Evolutionary conservation across 2,888 invertebrate species (phyloP), one percentile per base, ranked within the genome.

Genomic region (Eueremaeus valkanovi): DNA sequence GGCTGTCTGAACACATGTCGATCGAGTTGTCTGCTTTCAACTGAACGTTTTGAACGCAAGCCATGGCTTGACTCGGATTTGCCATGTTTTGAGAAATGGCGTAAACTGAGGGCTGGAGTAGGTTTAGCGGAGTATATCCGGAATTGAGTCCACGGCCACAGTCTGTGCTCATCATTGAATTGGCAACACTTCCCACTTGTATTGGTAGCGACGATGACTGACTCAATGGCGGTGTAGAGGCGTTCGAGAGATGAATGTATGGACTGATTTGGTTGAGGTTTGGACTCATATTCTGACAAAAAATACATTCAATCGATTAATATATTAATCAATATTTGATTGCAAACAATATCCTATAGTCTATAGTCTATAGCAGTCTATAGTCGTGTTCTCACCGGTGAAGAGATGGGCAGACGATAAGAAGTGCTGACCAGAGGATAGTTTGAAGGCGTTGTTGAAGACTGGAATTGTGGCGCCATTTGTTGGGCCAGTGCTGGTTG

Each of bases 1-100:
- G 11, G 6, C 58, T 58, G 24, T 58, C 58, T 51, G 51, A n/a
- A 18, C 18, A 11, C 21, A 51, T n/a, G n/a, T 51, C 51, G 5
- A 51, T 18, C 11, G 6, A 5, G 16, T 51, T 51, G 21, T 51
- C 51, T 51, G 9, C 51, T 51, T 51, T 51, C 9, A 51, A 51
- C 51, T 58, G 58, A 58, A 24, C 21, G 58, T 58, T 58, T 21
- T 58, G 58, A 6, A 58, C 27, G 24, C 58, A 58, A 27, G 58
- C 58, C 58, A 58, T 58, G 13, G 24, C 5, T 58, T 24, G 24
- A 29, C 24, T 24, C 3, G 58, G 27, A 21, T 27, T 16, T 27
- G 58, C 6, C 27, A 58, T 27, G 24, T 58, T 58, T 11, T 11
- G 16, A 9, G 58, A 27, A 24, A 58, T 58, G 58, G 58, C 58